Percentiles rank a stretch among this genome's conserved stretches.
phyloP scores from a whole-genome alignment of 1,140 invertebrate genomes.

The Hyphantria cunea region DNA sequence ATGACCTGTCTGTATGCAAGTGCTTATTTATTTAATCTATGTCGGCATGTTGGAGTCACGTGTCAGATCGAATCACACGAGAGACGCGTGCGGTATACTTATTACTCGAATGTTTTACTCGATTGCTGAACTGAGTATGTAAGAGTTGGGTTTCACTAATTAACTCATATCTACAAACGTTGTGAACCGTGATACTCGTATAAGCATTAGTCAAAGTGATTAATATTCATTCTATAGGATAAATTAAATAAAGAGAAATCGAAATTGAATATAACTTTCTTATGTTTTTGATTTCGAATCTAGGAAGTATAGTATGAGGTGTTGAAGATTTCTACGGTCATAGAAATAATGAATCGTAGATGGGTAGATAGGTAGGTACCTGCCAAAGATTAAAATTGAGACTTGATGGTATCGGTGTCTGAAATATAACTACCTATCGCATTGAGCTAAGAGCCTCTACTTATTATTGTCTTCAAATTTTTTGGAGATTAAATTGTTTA shows the following conservation, averaged over 20 bases:
- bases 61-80: slow-evolving; percentile 34
- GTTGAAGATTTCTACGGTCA: no score
- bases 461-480: no score
- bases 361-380: no score
- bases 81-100: slow-evolving; percentile 31
- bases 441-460: no score
- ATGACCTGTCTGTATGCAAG: slow-evolving; percentile 24
- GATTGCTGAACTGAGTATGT: slow-evolving; percentile 20
- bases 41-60: slow-evolving; percentile 32
- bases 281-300: no score
- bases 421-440: no score
- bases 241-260: background rate
- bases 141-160: slow-evolving; percentile 28
- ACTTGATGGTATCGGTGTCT: no score
- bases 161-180: slow-evolving; percentile 22
- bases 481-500: no score
- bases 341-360: no score
- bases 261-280: no score
- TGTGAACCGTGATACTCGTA: slow-evolving; percentile 12
- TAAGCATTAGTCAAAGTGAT: background rate
- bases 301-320: no score
- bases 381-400: no score
- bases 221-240: background rate
- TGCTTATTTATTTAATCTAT: slow-evolving; percentile 27
- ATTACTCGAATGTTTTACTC: slow-evolving; percentile 8